Conservation (phyloP, 2,797 vertebrate species). For the Parauchenoglanis punctatus region DNA sequence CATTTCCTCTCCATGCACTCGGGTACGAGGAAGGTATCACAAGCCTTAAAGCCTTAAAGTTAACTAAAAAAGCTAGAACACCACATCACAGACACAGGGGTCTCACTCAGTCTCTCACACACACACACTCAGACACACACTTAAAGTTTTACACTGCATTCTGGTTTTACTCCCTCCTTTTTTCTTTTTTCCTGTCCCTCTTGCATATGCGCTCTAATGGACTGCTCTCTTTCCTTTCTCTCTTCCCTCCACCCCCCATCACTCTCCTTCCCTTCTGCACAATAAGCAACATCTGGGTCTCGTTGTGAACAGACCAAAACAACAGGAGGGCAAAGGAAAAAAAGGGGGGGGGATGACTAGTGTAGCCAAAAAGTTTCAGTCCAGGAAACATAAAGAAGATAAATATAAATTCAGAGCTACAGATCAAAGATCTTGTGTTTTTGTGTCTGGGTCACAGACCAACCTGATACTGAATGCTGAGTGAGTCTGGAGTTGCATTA, state of each 20-base stretch:
- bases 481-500: conserved; percentile 17
- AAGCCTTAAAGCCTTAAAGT: conserved; percentile 51
- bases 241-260: conserved; percentile 34
- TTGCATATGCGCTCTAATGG: conserved; percentile 41
- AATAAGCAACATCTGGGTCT: conserved; percentile 82
- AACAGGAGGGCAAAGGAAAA: conserved; percentile 35
- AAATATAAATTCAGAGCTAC: conserved; percentile 22
- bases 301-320: conserved; percentile 74
- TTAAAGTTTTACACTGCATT: neutral
- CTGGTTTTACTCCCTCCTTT: conserved; percentile 21
- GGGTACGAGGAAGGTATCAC: conserved; percentile 51
- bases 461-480: neutral
- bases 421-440: conserved; percentile 12
- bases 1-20: conserved; percentile 49
- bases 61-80: conserved; percentile 51
- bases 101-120: conserved; percentile 37
- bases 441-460: conserved; percentile 8
- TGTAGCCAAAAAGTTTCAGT: conserved; percentile 9
- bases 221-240: conserved; percentile 56
- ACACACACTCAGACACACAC: conserved; percentile 37
- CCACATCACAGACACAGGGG: conserved; percentile 55
- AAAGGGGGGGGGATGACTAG: conserved; percentile 31
- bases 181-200: conserved; percentile 29
- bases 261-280: conserved; percentile 66
- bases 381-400: conserved; percentile 31